Conservation (phyloP, 2,888 invertebrate genomes). For the Apamea epomidion region DNA sequence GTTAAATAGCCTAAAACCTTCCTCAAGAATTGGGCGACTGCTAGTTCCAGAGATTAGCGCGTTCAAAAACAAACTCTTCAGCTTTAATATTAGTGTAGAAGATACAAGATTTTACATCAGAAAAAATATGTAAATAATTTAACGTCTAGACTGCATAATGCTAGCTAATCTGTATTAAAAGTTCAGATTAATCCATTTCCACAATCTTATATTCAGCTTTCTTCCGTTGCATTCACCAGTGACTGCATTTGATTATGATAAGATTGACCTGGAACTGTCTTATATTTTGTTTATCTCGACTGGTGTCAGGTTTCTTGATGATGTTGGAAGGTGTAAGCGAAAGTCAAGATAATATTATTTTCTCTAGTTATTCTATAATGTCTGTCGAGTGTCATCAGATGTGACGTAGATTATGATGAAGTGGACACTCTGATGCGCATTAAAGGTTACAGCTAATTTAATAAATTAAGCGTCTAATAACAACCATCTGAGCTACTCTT, state of each 20-base stretch:
- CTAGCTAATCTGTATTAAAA: background rate
- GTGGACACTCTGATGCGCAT: background rate
- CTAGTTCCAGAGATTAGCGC: too few species aligned
- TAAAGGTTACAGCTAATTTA: slow-evolving; percentile 5
- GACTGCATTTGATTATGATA: slow-evolving; percentile 44
- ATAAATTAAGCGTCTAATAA: slow-evolving; percentile 15
- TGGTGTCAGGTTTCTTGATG: slow-evolving; percentile 23
- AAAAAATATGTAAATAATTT: slow-evolving; percentile 11
- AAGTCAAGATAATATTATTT: slow-evolving; percentile 37
- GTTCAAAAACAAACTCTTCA: too few species aligned
- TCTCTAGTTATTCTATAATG: slow-evolving; percentile 26
- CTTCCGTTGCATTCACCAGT: slow-evolving; percentile 14
- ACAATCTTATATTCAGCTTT: slow-evolving; percentile 23
- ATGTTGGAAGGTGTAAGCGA: slow-evolving; percentile 30
- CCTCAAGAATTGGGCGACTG: too few species aligned
- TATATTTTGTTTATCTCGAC: slow-evolving; percentile 46
- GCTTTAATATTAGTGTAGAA: too few species aligned
- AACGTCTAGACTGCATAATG: slow-evolving; percentile 29
- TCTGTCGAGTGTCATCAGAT: slow-evolving; percentile 13
- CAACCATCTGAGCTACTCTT: background rate
- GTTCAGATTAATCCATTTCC: slow-evolving; percentile 1
- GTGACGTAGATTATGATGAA: slow-evolving; percentile 24
- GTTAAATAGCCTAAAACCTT: too few species aligned
- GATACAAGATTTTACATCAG: background rate
- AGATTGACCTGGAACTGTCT: slow-evolving; percentile 40